Base-by-base conservation (phyloP, 2,797 vertebrate genomes). In the Crenichthys baileyi region DNA sequence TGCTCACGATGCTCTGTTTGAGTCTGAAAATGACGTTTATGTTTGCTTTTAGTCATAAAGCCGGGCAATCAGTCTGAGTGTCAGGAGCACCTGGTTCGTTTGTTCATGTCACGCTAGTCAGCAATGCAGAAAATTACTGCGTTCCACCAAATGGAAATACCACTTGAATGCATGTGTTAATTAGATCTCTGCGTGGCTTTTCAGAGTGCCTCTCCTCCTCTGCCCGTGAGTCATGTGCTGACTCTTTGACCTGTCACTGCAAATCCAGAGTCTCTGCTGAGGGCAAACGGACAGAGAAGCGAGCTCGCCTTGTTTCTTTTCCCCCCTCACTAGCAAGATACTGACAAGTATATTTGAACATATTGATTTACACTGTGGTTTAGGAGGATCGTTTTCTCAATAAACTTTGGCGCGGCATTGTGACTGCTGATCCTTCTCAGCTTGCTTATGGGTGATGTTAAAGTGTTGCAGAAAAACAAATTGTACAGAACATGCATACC, bases 191-290 rank as follows among this genome's bases (percentile, higher is more conserved):
- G 18, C 83, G 67, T 90, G 91, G 91, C 81, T 88, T 90, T 87
- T 85, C 85, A 88, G 87, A 80, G 85, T 70, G 92, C 89, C 87
- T 86, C 88, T 88, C 80, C 85, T 87, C 86, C 80, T 89, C 84
- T 88, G 79, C 94, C 92, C 81, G 29, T 90, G 85, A 92, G 89
- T 92, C 85, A 89, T 90, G 83, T 87, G 87, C 91, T 90, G 88
- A 95, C 93, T 94, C 92, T 94, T 95, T 93, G 83, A 90, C 95
- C 90, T 91, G 91, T 89, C 86, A 88, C 76, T 67, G 29, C 71
- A 91, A 93, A 94, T 89, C 89, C 87, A 13, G 58, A 85, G 83
- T 1, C 79, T 87, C 79, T 77, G 78, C 93, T 89, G 65, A 86
- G 67, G 90, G 85, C 77, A 72, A 85, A 85, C 85, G 83, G 83